Evolutionary conservation across 1,140 invertebrate species (phyloP).

Genomic region (Fopius arisanus): DNA sequence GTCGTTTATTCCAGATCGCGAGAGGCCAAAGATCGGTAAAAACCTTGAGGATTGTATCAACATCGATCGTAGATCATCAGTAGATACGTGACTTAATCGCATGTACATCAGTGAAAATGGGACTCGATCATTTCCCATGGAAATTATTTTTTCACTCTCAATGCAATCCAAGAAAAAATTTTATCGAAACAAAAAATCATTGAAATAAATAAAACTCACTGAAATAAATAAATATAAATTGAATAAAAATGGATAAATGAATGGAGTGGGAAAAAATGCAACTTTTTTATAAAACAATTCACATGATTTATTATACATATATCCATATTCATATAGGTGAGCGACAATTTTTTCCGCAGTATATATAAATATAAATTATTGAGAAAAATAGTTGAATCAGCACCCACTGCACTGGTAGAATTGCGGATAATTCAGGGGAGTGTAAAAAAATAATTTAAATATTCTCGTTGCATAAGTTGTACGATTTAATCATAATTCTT

Average conservation of each 20-base stretch:
- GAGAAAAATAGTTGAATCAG: not conserved
- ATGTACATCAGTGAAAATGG: not conserved
- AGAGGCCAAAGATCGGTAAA: constrained; percentile 37
- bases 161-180: no score
- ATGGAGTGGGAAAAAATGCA: no score
- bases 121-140: no score
- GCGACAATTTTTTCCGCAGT: not conserved
- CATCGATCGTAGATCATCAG: constrained; percentile 36
- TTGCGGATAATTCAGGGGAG: not conserved
- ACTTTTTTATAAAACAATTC: not conserved
- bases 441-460: not conserved
- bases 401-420: not conserved
- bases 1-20: not conserved
- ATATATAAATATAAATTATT: not conserved
- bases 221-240: no score
- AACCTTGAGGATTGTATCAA: not conserved
- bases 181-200: no score
- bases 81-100: constrained; percentile 9
- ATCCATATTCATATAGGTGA: not conserved
- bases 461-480: not conserved
- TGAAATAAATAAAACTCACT: no score
- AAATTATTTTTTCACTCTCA: no score
- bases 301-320: not conserved
- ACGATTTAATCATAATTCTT: not conserved
- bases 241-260: no score